Base-by-base conservation (phyloP, 2,888 invertebrate genomes). In the Apodemia mormo region DNA sequence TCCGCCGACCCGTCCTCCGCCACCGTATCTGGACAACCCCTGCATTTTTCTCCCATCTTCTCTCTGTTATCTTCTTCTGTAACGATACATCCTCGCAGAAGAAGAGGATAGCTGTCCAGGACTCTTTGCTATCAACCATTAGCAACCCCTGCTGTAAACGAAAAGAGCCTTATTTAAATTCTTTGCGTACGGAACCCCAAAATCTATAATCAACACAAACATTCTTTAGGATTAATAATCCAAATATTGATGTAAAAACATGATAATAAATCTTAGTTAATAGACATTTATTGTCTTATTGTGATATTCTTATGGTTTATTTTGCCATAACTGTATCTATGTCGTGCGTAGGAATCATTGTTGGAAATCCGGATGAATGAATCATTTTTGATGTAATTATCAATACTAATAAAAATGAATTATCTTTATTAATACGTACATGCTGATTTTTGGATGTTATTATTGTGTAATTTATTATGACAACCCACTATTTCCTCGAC, bases 311-410 rank as follows among this genome's bases (percentile, higher is more conserved):
- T 58, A 33, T 30, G 30, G 58, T 58, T 58, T 58, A 58, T 58
- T 58, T 58, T 58, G 22, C 58, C 58, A 58, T 58, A 58, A 58
- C 22, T 10, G 30, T 58, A 29, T 58, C 30, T 29, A 22, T 58
- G 30, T 58, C 58, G 58, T 58, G 58, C 58, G 58, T 58, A 58
- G 56, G 56, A 14, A 56, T 22, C 56, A 14, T 56, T 54, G n/a
- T 54, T 56, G 22, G 56, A 56, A 22, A 56, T 56, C 56, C 56
- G 56, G 56, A 56, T 56, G 56, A 56, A 56, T 56, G 56, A 22
- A 56, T 56, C 56, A 56, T 56, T 56, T 56, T 56, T 56, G 56
- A 56, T 56, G 29, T 29, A 56, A 56, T 56, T 56, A 56, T 56
- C 29, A 56, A 58, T 58, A 58, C 30, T 30, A 9, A 58, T 58